Conservation (phyloP, 2,888 invertebrate species). For the Pyrochroa serraticornis region DNA sequence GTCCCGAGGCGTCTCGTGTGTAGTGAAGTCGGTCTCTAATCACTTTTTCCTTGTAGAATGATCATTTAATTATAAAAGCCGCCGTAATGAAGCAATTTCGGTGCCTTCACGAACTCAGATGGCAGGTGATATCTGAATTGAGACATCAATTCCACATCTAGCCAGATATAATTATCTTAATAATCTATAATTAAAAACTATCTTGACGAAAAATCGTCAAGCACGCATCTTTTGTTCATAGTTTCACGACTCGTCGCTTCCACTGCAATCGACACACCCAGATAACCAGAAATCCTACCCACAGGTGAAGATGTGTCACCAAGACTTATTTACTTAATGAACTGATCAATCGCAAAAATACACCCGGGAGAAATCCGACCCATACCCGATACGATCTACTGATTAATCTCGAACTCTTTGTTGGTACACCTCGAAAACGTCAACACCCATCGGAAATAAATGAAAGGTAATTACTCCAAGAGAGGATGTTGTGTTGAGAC, state of each 20-base stretch:
- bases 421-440: constrained; percentile 8
- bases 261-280: not conserved
- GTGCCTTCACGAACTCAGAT: constrained; percentile 40
- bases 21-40: constrained; percentile 17
- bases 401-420: constrained; percentile 9
- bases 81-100: constrained; percentile 49
- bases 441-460: constrained; percentile 16
- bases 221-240: constrained; percentile 11
- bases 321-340: not conserved
- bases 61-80: constrained; percentile 48
- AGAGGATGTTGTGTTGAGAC: not conserved
- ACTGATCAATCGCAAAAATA: not conserved
- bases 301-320: too few relatives aligned
- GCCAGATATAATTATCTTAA: constrained; percentile 44
- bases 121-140: constrained; percentile 46
- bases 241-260: constrained; percentile 14
- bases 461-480: constrained; percentile 13
- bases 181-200: constrained; percentile 50
- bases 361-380: constrained; percentile 4
- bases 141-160: constrained; percentile 45
- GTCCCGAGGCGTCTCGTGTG: constrained; percentile 22
- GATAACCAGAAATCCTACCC: too few relatives aligned
- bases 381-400: constrained; percentile 6
- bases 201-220: constrained; percentile 41
- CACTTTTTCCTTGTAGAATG: constrained; percentile 26